These are phyloP conservation scores for Ictidomys tridecemlineatus DNA, from an alignment of 2,113 vertebrate species.

Conservation along the genomic window DNA sequence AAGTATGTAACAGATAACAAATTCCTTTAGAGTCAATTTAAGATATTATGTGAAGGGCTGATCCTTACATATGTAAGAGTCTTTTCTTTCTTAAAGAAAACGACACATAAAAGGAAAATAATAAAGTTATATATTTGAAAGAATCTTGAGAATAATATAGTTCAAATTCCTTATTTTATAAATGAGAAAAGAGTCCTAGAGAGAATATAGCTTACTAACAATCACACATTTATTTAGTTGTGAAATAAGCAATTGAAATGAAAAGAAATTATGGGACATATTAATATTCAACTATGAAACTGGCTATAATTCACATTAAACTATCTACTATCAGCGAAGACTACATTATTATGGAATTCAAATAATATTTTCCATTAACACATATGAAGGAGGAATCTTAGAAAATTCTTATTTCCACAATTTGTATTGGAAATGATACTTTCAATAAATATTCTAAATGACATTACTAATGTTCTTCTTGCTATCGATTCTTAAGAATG, in stretches of 20 bases:
- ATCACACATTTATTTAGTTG: neutral
- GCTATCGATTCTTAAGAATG: neutral
- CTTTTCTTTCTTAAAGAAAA: neutral
- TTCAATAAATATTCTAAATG: neutral
- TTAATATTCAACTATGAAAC: neutral
- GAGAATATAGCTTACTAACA: neutral
- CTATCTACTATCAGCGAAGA: neutral
- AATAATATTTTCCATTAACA: neutral
- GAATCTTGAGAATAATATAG: neutral
- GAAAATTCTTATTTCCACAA: neutral
- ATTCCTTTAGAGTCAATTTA: neutral
- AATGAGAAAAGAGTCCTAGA: neutral
- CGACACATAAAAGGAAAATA: neutral
- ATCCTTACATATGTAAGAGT: neutral
- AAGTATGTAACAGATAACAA: neutral
- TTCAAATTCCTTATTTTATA: neutral
- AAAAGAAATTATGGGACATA: neutral
- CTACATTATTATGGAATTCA: neutral
- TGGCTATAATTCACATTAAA: neutral
- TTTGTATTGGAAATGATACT: neutral
- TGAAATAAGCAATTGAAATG: neutral
- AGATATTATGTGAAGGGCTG: neutral
- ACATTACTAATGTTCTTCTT: neutral
- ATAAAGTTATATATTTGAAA: neutral
- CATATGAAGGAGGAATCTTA: neutral